Conservation (phyloP, 2,797 vertebrate genomes). For the Chelon labrosus region DNA sequence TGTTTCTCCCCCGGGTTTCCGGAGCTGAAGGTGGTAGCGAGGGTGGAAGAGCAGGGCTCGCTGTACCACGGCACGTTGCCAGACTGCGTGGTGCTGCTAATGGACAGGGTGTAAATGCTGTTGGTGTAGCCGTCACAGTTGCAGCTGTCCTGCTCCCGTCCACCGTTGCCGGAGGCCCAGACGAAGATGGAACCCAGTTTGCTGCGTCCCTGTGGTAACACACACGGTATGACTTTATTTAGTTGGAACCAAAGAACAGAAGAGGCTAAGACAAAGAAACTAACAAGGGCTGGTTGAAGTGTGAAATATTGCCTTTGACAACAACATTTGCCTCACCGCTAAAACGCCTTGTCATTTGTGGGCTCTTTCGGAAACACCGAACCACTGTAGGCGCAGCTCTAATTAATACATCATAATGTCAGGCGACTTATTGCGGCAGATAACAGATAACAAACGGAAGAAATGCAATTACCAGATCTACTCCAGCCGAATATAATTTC, state of each 20-base stretch:
- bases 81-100: constrained; percentile 96
- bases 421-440: constrained; percentile 44
- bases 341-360: constrained; percentile 48
- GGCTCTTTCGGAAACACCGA: constrained; percentile 40
- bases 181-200: constrained; percentile 97
- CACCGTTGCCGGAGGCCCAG: constrained; percentile 97
- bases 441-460: constrained; percentile 59
- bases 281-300: constrained; percentile 25
- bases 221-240: neutral
- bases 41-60: constrained; percentile 97
- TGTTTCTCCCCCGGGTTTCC: constrained; percentile 97
- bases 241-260: neutral
- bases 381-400: constrained; percentile 49
- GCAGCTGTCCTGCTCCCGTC: constrained; percentile 96
- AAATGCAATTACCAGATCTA: constrained; percentile 67
- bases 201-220: constrained; percentile 87
- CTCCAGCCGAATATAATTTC: constrained; percentile 54
- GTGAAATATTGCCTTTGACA: constrained; percentile 50
- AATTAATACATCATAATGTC: constrained; percentile 69
- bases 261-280: constrained; percentile 8
- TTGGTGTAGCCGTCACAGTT: constrained; percentile 99
- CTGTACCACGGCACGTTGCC: constrained; percentile 99
- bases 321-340: constrained; percentile 44
- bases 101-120: constrained; percentile 98
- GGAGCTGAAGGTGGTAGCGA: constrained; percentile 97